Percentiles rank a stretch among this genome's conserved stretches.
phyloP scores from a whole-genome alignment of 2,113 vertebrate genomes.

The Crotalus viridis region DNA sequence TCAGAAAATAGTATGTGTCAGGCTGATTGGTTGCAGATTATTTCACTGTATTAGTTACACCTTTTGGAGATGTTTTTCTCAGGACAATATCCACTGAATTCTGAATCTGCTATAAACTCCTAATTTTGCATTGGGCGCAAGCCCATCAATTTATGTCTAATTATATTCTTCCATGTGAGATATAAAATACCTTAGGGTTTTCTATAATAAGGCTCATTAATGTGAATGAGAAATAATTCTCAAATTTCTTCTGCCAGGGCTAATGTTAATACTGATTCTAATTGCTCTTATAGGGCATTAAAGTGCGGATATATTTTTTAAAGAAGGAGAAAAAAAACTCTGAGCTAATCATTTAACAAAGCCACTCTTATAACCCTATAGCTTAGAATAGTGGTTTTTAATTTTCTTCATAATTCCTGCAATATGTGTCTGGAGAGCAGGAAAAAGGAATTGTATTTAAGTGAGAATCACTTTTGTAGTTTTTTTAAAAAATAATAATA shows the following conservation, averaged over 20 bases:
- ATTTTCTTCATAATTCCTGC: slow-evolving; percentile 24
- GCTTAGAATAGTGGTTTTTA: slow-evolving; percentile 47
- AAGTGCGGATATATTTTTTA: slow-evolving; percentile 50
- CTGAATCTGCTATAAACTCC: slow-evolving; percentile 66
- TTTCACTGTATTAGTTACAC: slow-evolving; percentile 67
- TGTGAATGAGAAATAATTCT: slow-evolving; percentile 69
- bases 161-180: slow-evolving; percentile 71
- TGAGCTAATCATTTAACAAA: slow-evolving; percentile 59
- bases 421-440: slow-evolving; percentile 34
- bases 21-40: slow-evolving; percentile 62
- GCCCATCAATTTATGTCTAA: slow-evolving; percentile 74
- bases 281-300: slow-evolving; percentile 68
- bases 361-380: slow-evolving; percentile 52
- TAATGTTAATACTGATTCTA: slow-evolving; percentile 73
- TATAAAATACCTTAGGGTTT: slow-evolving; percentile 73
- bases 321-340: not conserved
- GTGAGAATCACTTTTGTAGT: not conserved
- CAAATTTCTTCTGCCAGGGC: slow-evolving; percentile 63
- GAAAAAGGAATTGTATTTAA: not conserved
- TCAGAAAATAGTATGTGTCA: slow-evolving; percentile 53
- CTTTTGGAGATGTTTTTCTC: slow-evolving; percentile 55
- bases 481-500: not conserved
- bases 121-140: slow-evolving; percentile 62
- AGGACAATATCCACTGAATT: slow-evolving; percentile 63
- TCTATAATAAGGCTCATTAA: slow-evolving; percentile 72